Percentiles rank a stretch among this genome's conserved stretches.
Evolutionary conservation across 2,888 invertebrate species (phyloP).

Genomic region (Caenorhabditis afra): DNA sequence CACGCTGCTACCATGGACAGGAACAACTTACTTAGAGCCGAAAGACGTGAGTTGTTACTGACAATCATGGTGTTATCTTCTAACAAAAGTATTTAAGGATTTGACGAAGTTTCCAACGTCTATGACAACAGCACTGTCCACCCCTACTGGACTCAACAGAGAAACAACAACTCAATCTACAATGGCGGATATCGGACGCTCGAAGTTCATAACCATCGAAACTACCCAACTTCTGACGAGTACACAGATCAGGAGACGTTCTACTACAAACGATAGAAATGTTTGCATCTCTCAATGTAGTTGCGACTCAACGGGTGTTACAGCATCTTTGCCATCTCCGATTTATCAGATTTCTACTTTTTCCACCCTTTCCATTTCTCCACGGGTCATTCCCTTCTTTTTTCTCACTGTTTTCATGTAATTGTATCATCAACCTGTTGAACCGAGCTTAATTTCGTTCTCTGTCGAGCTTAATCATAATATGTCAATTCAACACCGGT

Average conservation of each 20-base stretch:
- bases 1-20: constrained; percentile 65
- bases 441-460: constrained; percentile 23
- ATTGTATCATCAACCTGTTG: neutral
- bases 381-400: constrained; percentile 29
- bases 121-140: constrained; percentile 64
- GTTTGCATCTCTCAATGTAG: neutral
- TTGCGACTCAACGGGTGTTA: constrained; percentile 13
- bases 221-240: constrained; percentile 59
- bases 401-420: constrained; percentile 1
- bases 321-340: constrained; percentile 26
- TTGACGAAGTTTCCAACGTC: constrained; percentile 64
- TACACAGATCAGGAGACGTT: constrained; percentile 61
- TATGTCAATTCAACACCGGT: constrained; percentile 38
- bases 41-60: constrained; percentile 48
- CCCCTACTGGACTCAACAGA: constrained; percentile 58
- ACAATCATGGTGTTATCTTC: neutral
- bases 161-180: constrained; percentile 60
- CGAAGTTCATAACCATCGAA: constrained; percentile 60
- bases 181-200: constrained; percentile 64
- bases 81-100: constrained; percentile 43
- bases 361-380: neutral
- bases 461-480: constrained; percentile 25
- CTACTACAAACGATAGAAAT: constrained; percentile 44
- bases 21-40: constrained; percentile 46
- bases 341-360: constrained; percentile 21